Conservation (phyloP, 2,113 vertebrate species). For the Mustelus asterias region DNA sequence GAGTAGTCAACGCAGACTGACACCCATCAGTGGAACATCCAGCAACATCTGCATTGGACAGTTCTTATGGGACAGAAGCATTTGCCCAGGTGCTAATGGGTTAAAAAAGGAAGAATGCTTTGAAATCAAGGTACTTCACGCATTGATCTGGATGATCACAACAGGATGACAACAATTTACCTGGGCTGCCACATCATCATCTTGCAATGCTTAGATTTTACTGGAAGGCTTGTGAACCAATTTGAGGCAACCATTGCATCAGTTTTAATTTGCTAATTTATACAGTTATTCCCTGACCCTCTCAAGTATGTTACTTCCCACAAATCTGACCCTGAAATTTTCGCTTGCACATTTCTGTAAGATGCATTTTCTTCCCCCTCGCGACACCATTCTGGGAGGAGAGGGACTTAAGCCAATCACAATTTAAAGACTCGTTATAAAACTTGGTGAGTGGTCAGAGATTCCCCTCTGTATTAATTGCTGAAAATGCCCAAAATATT, state of each 20-base stretch:
- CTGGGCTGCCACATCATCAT: background rate
- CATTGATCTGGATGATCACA: background rate
- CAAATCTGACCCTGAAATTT: background rate
- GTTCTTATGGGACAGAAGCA: background rate
- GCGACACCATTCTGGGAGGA: background rate
- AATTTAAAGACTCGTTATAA: background rate
- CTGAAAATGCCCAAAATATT: background rate
- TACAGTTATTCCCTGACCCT: background rate
- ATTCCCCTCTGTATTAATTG: background rate
- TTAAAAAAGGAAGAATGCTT: background rate
- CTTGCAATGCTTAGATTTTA: background rate
- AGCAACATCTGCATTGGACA: background rate
- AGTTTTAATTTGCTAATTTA: background rate
- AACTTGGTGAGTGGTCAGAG: background rate
- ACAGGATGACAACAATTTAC: background rate
- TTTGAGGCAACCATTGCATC: background rate
- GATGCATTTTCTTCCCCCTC: background rate
- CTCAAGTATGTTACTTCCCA: background rate
- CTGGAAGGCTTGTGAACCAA: background rate
- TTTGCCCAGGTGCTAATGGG: conserved; percentile 20
- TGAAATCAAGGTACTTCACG: background rate
- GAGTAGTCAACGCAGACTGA: background rate
- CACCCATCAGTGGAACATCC: background rate
- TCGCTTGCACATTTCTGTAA: background rate
- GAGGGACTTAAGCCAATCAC: background rate